Conservation (phyloP, 2,888 invertebrate species). For the Microctonus brassicae region DNA sequence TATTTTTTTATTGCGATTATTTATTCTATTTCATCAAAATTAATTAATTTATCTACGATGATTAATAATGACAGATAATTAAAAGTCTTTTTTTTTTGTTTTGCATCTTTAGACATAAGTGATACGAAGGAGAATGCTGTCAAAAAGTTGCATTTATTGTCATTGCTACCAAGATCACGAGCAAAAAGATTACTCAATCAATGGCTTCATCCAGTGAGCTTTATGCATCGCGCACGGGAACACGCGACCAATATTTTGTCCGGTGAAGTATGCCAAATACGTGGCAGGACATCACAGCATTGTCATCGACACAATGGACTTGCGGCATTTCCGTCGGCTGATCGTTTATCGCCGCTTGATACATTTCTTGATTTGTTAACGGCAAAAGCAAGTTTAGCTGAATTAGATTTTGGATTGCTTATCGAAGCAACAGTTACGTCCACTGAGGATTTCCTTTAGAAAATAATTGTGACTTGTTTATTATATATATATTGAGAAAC, state of each 20-base stretch:
- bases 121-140: conserved; percentile 75
- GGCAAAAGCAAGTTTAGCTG: conserved; percentile 88
- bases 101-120: conserved; percentile 65
- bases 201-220: conserved; percentile 83
- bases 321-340: conserved; percentile 80
- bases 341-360: conserved; percentile 83
- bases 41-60: too few relatives aligned
- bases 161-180: conserved; percentile 82
- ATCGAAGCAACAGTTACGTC: conserved; percentile 86
- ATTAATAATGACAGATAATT: too few relatives aligned
- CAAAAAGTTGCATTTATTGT: conserved; percentile 81
- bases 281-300: conserved; percentile 61
- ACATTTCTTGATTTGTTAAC: conserved; percentile 88
- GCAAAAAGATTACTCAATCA: conserved; percentile 83
- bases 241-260: conserved; percentile 86
- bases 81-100: too few relatives aligned
- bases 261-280: conserved; percentile 72
- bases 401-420: conserved; percentile 86
- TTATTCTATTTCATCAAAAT: conserved; percentile 12
- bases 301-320: conserved; percentile 69
- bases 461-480: background rate
- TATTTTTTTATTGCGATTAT: conserved; percentile 15
- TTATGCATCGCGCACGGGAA: conserved; percentile 84
- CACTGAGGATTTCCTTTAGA: conserved; percentile 71
- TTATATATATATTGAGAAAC: background rate